A percentile compares a stretch with the other conserved stretches of the same genome.
phyloP scores from a whole-genome alignment of 2,797 vertebrate species.

The Hemibagrus guttatus region DNA sequence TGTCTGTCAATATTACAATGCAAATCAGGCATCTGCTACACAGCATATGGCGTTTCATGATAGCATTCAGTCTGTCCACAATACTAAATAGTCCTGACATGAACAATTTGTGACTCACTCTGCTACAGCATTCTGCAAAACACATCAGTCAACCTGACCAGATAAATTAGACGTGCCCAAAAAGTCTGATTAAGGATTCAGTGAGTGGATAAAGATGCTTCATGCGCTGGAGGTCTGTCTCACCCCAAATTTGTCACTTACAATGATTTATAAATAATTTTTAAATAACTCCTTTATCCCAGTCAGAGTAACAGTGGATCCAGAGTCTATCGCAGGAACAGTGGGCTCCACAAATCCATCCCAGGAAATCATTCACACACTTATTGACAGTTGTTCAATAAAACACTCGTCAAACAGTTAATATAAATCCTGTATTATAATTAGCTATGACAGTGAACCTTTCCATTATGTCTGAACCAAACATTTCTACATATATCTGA shows the following conservation, averaged over 20 bases:
- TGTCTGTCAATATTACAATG: background rate
- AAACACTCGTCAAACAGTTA: background rate
- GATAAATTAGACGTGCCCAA: constrained; percentile 30
- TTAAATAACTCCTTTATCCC: background rate
- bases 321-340: background rate
- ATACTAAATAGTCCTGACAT: constrained; percentile 42
- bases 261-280: background rate
- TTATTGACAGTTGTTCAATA: background rate
- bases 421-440: background rate
- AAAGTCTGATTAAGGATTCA: constrained; percentile 33
- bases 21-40: constrained; percentile 29
- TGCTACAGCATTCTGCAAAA: constrained; percentile 33
- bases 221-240: background rate
- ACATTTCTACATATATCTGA: background rate
- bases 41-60: constrained; percentile 17
- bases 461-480: background rate
- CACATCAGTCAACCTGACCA: constrained; percentile 12
- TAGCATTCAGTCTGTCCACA: constrained; percentile 30
- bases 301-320: background rate
- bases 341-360: background rate
- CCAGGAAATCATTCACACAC: background rate
- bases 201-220: constrained; percentile 18
- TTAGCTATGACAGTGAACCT: background rate
- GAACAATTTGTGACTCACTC: constrained; percentile 40
- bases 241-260: background rate